Percentiles rank a stretch among this genome's conserved stretches.
Evolutionary conservation across 2,113 vertebrate species (phyloP).

Genomic region (Cnemophilus loriae): DNA sequence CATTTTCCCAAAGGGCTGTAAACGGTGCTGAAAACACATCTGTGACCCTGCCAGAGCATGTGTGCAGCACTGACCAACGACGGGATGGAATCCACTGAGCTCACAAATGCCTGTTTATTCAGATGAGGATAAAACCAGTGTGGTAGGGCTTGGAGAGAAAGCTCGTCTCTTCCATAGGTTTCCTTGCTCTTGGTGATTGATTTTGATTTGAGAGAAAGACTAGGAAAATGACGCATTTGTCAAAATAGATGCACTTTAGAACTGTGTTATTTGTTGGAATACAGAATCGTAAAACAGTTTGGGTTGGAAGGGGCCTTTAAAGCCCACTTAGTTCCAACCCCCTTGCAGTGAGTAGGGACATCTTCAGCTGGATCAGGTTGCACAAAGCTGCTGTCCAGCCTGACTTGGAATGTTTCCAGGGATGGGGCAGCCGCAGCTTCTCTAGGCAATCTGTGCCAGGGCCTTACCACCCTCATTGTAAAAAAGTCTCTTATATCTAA

Average conservation of each 20-base stretch:
- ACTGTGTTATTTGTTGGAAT: neutral
- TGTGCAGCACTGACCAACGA: accelerated
- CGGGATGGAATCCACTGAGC: neutral
- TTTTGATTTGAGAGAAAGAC: neutral
- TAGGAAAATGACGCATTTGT: neutral
- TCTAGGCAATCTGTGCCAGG: neutral
- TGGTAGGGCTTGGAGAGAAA: neutral
- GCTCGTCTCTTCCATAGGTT: neutral
- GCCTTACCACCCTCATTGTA: neutral
- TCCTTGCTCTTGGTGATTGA: neutral
- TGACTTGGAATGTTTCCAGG: neutral
- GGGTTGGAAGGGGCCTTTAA: neutral
- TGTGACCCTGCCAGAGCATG: neutral
- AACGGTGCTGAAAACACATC: neutral
- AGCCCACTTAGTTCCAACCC: neutral
- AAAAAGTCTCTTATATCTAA: neutral
- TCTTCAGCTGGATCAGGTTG: neutral
- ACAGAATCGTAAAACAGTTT: neutral
- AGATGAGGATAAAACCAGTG: neutral
- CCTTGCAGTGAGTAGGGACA: neutral
- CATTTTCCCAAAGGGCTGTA: neutral
- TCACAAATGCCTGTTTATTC: neutral
- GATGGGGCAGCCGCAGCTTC: neutral
- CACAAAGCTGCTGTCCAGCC: neutral
- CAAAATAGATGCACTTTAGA: neutral